Percentiles rank a stretch among this genome's conserved stretches.
Evolutionary conservation across 2,113 vertebrate species (phyloP).

Genomic region (Danio rerio): GRCz12tu NC_133196.1:45662501-45663000

Average conservation of each 20-base stretch:
- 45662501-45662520: not conserved
- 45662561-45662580: not conserved
- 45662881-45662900: constrained; percentile 36
- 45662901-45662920: not conserved
- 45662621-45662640: not conserved
- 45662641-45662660: not conserved
- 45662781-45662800: not conserved
- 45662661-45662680: not conserved
- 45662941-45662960: not conserved
- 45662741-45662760: not conserved
- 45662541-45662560: too few relatives aligned
- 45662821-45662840: too few relatives aligned
- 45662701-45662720: not conserved
- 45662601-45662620: not conserved
- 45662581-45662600: not conserved
- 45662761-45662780: not conserved
- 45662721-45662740: not conserved
- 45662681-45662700: too few relatives aligned
- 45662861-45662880: not conserved
- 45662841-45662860: not conserved
- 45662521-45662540: not conserved
- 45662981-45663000: not conserved
- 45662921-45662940: constrained; percentile 9
- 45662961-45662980: not conserved
- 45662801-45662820: too few relatives aligned